Conservation (phyloP, 2,888 invertebrate species). For the Aspidapion aeneum region DNA sequence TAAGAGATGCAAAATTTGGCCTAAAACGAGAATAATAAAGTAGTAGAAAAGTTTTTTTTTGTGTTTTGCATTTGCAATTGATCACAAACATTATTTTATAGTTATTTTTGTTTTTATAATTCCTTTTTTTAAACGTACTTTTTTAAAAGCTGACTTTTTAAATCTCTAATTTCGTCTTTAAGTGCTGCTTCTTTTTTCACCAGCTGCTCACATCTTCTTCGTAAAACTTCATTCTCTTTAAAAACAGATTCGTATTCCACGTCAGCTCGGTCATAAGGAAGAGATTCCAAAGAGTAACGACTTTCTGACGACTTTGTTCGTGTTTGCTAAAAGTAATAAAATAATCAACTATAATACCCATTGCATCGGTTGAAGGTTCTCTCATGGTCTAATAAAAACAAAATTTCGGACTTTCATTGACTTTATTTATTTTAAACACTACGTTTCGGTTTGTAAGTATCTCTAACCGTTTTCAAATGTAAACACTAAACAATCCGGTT, state of each 20-base stretch:
- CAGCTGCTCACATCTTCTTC: constrained; percentile 52
- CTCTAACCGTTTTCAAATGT: no score
- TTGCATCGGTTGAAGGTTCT: no score
- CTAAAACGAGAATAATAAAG: constrained; percentile 30
- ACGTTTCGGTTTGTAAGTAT: no score
- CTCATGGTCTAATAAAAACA: no score
- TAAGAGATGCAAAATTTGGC: constrained; percentile 37
- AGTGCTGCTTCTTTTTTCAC: constrained; percentile 53
- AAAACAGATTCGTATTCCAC: constrained; percentile 38
- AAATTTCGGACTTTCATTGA: no score
- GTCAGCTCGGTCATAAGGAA: constrained; percentile 23
- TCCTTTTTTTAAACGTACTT: constrained; percentile 25
- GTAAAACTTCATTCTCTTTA: constrained; percentile 45
- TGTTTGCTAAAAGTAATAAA: neutral
- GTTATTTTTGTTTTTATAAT: no score
- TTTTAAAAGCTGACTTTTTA: constrained; percentile 47
- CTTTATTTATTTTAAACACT: no score
- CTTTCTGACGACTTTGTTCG: constrained; percentile 28
- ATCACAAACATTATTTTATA: no score
- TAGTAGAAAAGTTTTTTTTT: neutral
- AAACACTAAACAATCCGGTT: no score
- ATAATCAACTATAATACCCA: no score
- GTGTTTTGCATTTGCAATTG: neutral
- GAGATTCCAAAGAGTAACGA: constrained; percentile 29
- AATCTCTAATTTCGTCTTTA: constrained; percentile 47